Percentiles rank a stretch among this genome's conserved stretches.
These are phyloP conservation scores for Caenorhabditis sp. DNA, from an alignment of 2,888 invertebrate genomes.

Conservation along the genomic window DNA sequence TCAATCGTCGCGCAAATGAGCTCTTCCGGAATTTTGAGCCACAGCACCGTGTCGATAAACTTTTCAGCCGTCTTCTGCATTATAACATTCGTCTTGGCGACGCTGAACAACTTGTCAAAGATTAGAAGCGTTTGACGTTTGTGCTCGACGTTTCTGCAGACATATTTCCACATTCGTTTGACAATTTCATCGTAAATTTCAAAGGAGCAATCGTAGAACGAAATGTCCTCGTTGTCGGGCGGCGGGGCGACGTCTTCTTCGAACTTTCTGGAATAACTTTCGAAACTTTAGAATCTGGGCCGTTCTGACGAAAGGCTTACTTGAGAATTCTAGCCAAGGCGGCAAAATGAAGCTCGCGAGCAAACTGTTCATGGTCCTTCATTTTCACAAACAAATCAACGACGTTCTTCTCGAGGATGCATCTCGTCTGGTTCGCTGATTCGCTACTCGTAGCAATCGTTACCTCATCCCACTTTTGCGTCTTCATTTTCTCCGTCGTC, in stretches of 20 bases:
- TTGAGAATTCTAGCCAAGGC: too few species aligned
- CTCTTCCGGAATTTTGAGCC: conserved; percentile 22
- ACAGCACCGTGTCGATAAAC: conserved; percentile 27
- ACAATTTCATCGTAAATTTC: conserved; percentile 25
- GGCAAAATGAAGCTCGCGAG: conserved; percentile 26
- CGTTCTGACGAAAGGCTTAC: too few species aligned
- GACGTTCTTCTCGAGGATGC: conserved; percentile 13
- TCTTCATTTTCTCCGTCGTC: background rate
- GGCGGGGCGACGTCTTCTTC: conserved; percentile 3
- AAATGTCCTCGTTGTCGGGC: conserved; percentile 17
- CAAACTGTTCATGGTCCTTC: conserved; percentile 33
- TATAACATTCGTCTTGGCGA: background rate
- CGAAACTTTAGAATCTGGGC: conserved; percentile 38
- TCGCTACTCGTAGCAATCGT: conserved; percentile 2
- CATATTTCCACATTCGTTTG: conserved; percentile 21
- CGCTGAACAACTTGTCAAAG: conserved; percentile 26
- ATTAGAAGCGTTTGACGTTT: conserved; percentile 17
- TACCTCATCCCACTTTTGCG: conserved; percentile 17
- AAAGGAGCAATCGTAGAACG: conserved; percentile 21
- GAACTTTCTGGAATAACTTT: too few species aligned
- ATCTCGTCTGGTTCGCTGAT: conserved; percentile 15
- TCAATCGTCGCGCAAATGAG: conserved; percentile 29
- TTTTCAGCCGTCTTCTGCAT: conserved; percentile 20
- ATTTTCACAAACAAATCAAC: conserved; percentile 25
- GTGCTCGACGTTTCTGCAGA: conserved; percentile 6